Conservation (phyloP, 2,113 vertebrate species). For the Mesitornis unicolor region DNA sequence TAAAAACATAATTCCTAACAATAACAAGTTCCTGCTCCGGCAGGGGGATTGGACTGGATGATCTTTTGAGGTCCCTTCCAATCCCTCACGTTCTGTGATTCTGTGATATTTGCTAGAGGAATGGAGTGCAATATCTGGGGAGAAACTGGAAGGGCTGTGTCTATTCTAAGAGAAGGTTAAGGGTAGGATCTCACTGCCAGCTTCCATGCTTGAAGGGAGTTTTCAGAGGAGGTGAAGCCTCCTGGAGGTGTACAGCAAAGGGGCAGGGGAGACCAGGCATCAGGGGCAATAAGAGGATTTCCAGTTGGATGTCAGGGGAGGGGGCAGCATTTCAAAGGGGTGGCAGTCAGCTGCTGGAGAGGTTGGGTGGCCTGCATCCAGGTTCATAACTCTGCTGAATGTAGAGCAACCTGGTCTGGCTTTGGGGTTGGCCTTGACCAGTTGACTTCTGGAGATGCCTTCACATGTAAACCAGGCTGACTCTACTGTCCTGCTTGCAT, state of each 20-base stretch:
- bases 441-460: background rate
- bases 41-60: too few relatives aligned
- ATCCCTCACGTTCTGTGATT: too few relatives aligned
- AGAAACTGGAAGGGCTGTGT: background rate
- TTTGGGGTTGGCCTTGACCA: background rate
- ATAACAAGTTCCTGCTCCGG: too few relatives aligned
- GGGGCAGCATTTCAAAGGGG: accelerated
- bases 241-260: accelerated
- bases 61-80: too few relatives aligned
- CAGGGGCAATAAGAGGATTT: background rate
- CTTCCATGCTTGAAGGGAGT: background rate
- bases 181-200: background rate
- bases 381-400: background rate
- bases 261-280: background rate
- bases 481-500: background rate
- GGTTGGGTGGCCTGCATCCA: accelerated
- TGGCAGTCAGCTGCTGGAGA: background rate
- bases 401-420: background rate
- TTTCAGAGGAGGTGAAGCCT: background rate
- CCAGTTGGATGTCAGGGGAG: background rate
- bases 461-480: background rate
- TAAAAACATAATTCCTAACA: background rate
- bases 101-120: too few relatives aligned
- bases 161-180: background rate
- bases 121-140: background rate